Evolutionary conservation across 1,140 invertebrate genomes (phyloP).

Genomic region (Bombus balteatus): DNA sequence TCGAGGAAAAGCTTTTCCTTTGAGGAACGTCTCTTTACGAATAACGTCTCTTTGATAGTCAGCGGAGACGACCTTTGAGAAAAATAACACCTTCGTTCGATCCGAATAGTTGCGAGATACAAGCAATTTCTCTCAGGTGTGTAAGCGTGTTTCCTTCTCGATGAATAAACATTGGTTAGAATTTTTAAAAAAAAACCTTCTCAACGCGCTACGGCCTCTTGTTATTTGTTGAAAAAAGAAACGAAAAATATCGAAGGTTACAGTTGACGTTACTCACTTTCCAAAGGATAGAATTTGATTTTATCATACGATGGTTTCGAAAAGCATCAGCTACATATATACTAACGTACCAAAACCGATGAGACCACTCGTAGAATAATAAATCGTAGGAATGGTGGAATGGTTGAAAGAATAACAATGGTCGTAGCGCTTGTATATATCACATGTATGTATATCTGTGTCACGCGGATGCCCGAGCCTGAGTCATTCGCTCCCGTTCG

Average conservation of each 20-base stretch:
- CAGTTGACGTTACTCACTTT: neutral
- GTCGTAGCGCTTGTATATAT: constrained; percentile 13
- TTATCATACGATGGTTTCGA: neutral
- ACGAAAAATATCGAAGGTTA: neutral
- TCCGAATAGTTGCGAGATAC: too few species aligned
- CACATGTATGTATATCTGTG: constrained; percentile 38
- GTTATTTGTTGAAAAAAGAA: neutral
- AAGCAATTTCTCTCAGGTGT: too few species aligned
- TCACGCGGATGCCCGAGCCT: constrained; percentile 57
- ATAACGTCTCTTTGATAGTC: neutral
- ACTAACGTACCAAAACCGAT: neutral
- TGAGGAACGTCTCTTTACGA: neutral
- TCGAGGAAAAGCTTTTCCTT: neutral
- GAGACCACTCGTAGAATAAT: neutral
- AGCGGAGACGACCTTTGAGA: neutral
- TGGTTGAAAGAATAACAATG: constrained; percentile 44
- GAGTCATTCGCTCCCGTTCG: constrained; percentile 53
- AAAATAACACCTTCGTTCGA: neutral
- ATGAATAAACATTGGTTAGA: too few species aligned
- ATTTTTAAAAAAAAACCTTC: neutral
- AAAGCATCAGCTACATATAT: neutral
- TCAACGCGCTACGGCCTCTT: too few species aligned
- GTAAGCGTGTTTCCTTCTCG: too few species aligned
- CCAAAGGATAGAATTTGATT: too few species aligned
- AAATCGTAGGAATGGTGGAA: constrained; percentile 35